These are phyloP conservation scores for Proisotoma minuta DNA, from an alignment of 2,888 invertebrate genomes.

Conservation along the genomic window DNA sequence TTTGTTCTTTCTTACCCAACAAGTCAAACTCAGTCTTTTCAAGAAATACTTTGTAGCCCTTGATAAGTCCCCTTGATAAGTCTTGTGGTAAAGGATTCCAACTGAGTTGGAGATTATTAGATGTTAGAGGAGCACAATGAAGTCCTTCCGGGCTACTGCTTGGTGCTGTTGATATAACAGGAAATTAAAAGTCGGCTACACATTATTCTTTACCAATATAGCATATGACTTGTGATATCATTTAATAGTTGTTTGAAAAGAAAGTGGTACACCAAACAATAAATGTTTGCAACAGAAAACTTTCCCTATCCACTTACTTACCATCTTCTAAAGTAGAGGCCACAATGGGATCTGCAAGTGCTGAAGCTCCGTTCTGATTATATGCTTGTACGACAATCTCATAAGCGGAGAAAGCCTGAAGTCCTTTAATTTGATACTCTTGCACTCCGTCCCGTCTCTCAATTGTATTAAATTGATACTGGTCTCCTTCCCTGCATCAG, in stretches of 20 bases:
- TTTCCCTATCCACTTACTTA: conserved; percentile 12
- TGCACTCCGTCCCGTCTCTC: conserved; percentile 37
- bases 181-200: neutral
- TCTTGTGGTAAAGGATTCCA: conserved; percentile 52
- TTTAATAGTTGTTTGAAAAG: neutral
- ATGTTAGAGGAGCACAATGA: conserved; percentile 50
- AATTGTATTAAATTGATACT: conserved; percentile 45
- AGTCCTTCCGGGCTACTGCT: conserved; percentile 52
- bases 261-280: no score
- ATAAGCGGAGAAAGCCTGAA: conserved; percentile 49
- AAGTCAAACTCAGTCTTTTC: conserved; percentile 40
- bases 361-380: conserved; percentile 49
- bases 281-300: neutral
- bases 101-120: conserved; percentile 51
- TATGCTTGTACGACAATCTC: conserved; percentile 49
- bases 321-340: conserved; percentile 49
- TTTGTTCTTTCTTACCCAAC: conserved; percentile 1
- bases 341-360: conserved; percentile 47
- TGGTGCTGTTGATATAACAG: conserved; percentile 51
- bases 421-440: conserved; percentile 46
- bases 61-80: conserved; percentile 52
- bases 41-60: conserved; percentile 49
- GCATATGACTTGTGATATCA: neutral
- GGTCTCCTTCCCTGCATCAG: conserved; percentile 41
- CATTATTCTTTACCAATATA: neutral